Percentiles rank a stretch among this genome's conserved stretches.
These are phyloP conservation scores for Luffia ferchaultella DNA, from an alignment of 2,888 invertebrate species.

Conservation along the genomic window DNA sequence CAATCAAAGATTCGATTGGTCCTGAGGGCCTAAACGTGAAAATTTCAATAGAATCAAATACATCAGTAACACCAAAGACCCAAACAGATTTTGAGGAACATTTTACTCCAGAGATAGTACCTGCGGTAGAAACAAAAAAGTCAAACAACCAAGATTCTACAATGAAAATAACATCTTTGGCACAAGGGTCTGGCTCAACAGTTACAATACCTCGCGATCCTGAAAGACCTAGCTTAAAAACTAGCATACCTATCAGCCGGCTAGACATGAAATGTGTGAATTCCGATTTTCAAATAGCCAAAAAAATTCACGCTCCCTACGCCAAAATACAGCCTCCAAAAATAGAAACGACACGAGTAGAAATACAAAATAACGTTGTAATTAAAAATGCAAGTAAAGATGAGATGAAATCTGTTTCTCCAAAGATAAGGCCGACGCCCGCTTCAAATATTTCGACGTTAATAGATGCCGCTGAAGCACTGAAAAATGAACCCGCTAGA, in stretches of 20 bases:
- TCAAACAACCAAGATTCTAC: constrained; percentile 25
- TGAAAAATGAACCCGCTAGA: constrained; percentile 24
- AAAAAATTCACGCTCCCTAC: background rate
- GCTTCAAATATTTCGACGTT: constrained; percentile 31
- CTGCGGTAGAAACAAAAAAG: constrained; percentile 22
- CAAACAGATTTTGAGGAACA: constrained; percentile 50
- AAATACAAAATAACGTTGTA: constrained; percentile 52
- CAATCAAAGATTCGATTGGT: constrained; percentile 1
- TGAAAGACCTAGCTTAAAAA: constrained; percentile 52
- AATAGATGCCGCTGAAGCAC: constrained; percentile 43
- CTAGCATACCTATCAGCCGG: constrained; percentile 57
- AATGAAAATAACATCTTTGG: constrained; percentile 37
- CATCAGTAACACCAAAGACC: constrained; percentile 18
- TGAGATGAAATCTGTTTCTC: constrained; percentile 19
- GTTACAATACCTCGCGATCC: constrained; percentile 25
- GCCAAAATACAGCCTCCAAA: background rate
- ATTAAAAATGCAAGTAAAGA: constrained; percentile 42
- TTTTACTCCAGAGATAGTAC: constrained; percentile 36
- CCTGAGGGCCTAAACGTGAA: constrained; percentile 7
- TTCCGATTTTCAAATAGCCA: constrained; percentile 11
- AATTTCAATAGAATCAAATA: constrained; percentile 7
- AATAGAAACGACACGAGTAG: constrained; percentile 23
- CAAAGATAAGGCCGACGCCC: constrained; percentile 11
- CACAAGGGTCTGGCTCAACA: constrained; percentile 40
- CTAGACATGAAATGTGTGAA: constrained; percentile 53